Evolutionary conservation across 2,113 vertebrate species (phyloP), one percentile per base, ranked within the genome.

Genomic region (Procapra przewalskii): DNA sequence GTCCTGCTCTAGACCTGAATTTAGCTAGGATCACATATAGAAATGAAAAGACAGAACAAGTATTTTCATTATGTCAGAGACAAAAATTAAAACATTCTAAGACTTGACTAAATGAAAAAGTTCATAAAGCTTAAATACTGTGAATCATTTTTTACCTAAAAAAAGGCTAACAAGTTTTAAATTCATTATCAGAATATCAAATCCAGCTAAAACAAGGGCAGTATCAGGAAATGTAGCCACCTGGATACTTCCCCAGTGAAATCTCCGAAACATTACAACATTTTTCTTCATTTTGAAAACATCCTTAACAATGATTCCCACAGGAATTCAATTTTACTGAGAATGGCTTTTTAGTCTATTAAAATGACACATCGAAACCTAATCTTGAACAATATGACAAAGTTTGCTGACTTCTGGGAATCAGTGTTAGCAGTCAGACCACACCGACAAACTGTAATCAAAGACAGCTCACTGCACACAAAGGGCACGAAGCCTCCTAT

Each of bases 321-420:
- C 6, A 93, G 88, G 93, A 98, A 89, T 97, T 97, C 1, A 3
- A 97, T 97, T 97, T 97, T 97, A 95, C 96, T 90, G 96, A 97
- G 86, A 96, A 97, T 87, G 40, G 50, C 89, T 94, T 89, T 91
- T 98, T 96, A 97, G 96, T 93, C 93, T 97, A 97, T 97, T 97
- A 97, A 96, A 97, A 97, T 98, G 98, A 97, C 97, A 98, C 96
- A 98, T 67, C 0, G 23, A 98, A 98, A 97, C 89, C 52, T 97
- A 97, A 97, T 98, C 89, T 97, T 93, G 93, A 95, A 91, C 82
- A 93, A 64, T 91, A 96, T 96, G 98, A 97, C 97, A 97, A 95
- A 89, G 89, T 79, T 79, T 91, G 77, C 91, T 98, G 88, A 91
- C 86, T 97, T 36, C 97, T 94, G 93, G 85, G 96, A 98, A 98